These are phyloP conservation scores for Fulmarus glacialis DNA, from an alignment of 2,113 vertebrate genomes.

Conservation along the genomic window DNA sequence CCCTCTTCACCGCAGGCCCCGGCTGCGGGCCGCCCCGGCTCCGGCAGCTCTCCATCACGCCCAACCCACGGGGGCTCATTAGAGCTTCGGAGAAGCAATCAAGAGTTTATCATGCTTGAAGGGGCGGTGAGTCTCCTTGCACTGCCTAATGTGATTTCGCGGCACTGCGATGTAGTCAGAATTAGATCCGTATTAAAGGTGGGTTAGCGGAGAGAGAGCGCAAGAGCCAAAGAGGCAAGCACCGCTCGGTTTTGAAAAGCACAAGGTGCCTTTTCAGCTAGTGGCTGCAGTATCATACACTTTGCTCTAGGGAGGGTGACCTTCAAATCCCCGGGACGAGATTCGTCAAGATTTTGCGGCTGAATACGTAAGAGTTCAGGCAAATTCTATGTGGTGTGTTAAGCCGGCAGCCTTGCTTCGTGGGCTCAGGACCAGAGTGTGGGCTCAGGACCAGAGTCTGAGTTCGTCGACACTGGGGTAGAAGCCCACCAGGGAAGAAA, in stretches of 20 bases:
- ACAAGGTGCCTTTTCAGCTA: background rate
- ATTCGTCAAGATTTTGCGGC: background rate
- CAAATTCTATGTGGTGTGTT: background rate
- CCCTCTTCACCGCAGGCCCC: background rate
- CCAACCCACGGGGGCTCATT: constrained; percentile 65
- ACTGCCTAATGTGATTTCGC: constrained; percentile 61
- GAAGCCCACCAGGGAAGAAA: background rate
- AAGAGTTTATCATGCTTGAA: constrained; percentile 75
- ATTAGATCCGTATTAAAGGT: constrained; percentile 58
- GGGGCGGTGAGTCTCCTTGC: constrained; percentile 63
- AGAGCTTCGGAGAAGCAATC: constrained; percentile 71
- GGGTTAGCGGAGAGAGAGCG: background rate
- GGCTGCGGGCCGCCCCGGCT: background rate
- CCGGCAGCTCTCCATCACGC: background rate
- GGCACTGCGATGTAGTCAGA: constrained; percentile 15
- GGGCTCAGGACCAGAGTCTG: background rate
- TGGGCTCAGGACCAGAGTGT: rapidly evolving
- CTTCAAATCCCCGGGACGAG: background rate
- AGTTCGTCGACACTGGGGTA: rapidly evolving
- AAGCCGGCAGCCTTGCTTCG: background rate
- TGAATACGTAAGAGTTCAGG: background rate
- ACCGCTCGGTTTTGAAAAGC: background rate
- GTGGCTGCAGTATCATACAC: background rate
- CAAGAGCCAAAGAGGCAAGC: background rate
- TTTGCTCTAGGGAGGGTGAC: constrained; percentile 3